Evolutionary conservation across 2,797 vertebrate species (phyloP).

Genomic region (Etheostoma nigrum): DNA sequence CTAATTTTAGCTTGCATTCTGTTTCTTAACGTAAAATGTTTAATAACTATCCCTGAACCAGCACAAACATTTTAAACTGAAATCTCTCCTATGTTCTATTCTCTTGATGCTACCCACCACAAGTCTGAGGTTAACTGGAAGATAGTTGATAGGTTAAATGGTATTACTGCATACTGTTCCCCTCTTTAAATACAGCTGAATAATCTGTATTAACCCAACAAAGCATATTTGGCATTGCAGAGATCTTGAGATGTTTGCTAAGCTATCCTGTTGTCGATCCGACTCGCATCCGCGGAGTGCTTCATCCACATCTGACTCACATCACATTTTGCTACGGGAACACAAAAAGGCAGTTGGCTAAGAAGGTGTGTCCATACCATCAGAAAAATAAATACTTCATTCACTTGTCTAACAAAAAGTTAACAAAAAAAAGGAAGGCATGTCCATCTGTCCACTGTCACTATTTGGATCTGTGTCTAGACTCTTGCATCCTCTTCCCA

Average conservation of each 20-base stretch:
- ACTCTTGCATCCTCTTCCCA: constrained; percentile 78
- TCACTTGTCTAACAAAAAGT: background rate
- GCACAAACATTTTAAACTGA: background rate
- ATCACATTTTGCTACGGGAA: background rate
- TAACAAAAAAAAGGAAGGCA: constrained; percentile 12
- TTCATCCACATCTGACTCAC: constrained; percentile 8
- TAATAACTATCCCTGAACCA: background rate
- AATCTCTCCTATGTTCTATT: background rate
- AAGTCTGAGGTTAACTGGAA: constrained; percentile 19
- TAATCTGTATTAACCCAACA: constrained; percentile 9
- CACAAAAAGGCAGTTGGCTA: constrained; percentile 31
- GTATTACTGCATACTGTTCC: constrained; percentile 37
- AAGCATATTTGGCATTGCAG: constrained; percentile 19
- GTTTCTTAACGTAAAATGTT: too few relatives aligned
- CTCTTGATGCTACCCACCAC: background rate
- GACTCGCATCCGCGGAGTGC: background rate
- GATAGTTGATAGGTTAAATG: constrained; percentile 8
- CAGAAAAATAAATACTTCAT: constrained; percentile 31
- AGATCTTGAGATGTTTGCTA: background rate
- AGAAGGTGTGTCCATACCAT: background rate
- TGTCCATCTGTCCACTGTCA: constrained; percentile 1
- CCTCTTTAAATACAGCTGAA: background rate
- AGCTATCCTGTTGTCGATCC: constrained; percentile 20
- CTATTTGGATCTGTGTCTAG: constrained; percentile 68
- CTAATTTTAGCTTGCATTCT: too few relatives aligned